Evolutionary conservation across 2,113 vertebrate species (phyloP).

Genomic region (Rhegmatorhina hoffmannsi): DNA sequence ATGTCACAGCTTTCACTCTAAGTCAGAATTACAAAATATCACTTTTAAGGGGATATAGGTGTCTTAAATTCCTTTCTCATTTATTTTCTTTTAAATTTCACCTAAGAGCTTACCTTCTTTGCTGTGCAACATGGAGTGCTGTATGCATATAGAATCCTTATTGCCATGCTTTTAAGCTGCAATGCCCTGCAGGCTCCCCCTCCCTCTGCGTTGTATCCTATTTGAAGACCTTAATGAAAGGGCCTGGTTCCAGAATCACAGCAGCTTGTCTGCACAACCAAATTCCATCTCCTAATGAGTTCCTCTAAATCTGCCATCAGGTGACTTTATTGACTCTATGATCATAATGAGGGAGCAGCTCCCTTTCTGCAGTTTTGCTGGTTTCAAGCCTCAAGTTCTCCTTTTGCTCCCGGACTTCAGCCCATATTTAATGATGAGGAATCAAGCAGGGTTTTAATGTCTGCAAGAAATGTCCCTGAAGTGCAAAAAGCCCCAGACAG

Average conservation of each 20-base stretch:
- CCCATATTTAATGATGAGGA: slow-evolving; percentile 67
- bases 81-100: slow-evolving; percentile 35
- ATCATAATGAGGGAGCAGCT: slow-evolving; percentile 77
- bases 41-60: slow-evolving; percentile 5
- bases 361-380: slow-evolving; percentile 59
- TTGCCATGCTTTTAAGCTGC: slow-evolving; percentile 16
- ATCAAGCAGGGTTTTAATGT: slow-evolving; percentile 61
- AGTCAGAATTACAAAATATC: slow-evolving; percentile 27
- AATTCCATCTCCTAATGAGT: slow-evolving; percentile 78
- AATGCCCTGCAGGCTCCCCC: slow-evolving; percentile 35
- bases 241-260: slow-evolving; percentile 59
- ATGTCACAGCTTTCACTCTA: background rate
- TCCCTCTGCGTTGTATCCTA: slow-evolving; percentile 49
- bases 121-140: background rate
- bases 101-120: background rate
- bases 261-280: slow-evolving; percentile 59
- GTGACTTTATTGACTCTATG: slow-evolving; percentile 78
- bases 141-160: slow-evolving; percentile 31
- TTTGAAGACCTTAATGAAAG: slow-evolving; percentile 76
- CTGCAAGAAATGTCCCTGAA: slow-evolving; percentile 56
- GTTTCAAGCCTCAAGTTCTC: background rate
- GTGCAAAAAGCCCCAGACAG: slow-evolving; percentile 27
- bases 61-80: background rate
- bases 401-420: slow-evolving; percentile 24
- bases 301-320: slow-evolving; percentile 81